These are phyloP conservation scores for Andrena bucephala DNA, from an alignment of 2,888 invertebrate genomes.

Conservation along the genomic window DNA sequence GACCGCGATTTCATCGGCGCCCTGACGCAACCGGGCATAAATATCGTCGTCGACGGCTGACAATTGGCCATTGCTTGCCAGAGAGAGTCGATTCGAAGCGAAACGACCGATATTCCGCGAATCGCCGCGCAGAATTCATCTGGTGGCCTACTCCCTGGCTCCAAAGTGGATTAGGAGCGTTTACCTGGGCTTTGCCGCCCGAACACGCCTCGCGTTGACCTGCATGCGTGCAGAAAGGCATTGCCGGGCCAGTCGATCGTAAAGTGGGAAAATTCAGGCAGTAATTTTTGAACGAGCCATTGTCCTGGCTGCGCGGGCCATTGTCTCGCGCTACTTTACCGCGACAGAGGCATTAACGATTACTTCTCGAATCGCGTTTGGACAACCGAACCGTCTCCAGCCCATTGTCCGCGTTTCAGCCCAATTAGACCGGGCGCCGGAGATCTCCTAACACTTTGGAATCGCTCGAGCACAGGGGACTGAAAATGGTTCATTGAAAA, in stretches of 20 bases:
- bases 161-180: constrained; percentile 47
- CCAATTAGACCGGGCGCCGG: not conserved
- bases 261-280: constrained; percentile 3
- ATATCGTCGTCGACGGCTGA: not conserved
- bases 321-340: not conserved
- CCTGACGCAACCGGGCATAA: not conserved
- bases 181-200: constrained; percentile 20
- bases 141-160: constrained; percentile 25
- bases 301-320: not conserved
- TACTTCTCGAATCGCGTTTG: too few relatives aligned
- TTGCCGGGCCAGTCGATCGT: constrained; percentile 2
- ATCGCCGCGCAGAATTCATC: constrained; percentile 39
- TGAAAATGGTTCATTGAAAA: not conserved
- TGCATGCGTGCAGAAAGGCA: constrained; percentile 1
- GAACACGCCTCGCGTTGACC: constrained; percentile 26
- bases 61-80: constrained; percentile 22
- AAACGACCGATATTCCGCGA: constrained; percentile 50
- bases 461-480: not conserved
- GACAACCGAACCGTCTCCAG: not conserved
- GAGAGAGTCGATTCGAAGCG: constrained; percentile 31
- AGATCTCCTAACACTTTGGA: not conserved
- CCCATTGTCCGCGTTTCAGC: constrained; percentile 2
- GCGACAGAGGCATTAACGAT: not conserved
- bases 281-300: constrained; percentile 4
- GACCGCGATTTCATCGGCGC: not conserved